Evolutionary conservation across 2,797 vertebrate species (phyloP).

Genomic region (Anniella stebbinsi): DNA sequence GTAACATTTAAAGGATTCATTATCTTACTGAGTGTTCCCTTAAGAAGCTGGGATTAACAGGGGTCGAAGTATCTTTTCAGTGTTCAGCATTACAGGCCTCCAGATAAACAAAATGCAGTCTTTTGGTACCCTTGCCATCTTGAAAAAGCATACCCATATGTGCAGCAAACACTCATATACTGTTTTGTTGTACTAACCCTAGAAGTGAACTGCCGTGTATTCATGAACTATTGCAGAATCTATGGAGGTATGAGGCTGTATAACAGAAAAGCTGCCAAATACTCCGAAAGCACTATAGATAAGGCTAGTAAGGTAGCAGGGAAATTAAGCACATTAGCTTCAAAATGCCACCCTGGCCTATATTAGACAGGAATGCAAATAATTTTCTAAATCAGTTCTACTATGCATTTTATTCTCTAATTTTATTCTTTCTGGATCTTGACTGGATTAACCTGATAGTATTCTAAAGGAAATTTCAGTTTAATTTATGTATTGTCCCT

Average conservation of each 20-base stretch:
- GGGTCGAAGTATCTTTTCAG: conserved; percentile 74
- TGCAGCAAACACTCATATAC: not conserved
- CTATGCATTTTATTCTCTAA: accelerated
- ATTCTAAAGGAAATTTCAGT: conserved; percentile 23
- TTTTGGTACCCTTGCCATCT: not conserved
- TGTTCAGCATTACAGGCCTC: conserved; percentile 49
- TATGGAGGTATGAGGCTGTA: not conserved
- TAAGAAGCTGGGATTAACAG: conserved; percentile 90
- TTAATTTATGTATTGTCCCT: accelerated
- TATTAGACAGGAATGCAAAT: not conserved
- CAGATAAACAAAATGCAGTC: conserved; percentile 53
- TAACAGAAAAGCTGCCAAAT: conserved; percentile 46
- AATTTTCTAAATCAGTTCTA: not conserved
- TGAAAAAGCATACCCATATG: conserved; percentile 1
- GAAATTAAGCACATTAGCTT: not conserved
- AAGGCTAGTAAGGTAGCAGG: conserved; percentile 23
- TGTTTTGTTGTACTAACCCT: not conserved
- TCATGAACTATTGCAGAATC: conserved; percentile 49
- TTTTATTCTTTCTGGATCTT: not conserved
- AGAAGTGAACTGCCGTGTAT: not conserved
- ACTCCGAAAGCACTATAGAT: not conserved
- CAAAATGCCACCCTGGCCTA: not conserved
- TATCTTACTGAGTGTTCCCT: conserved; percentile 92
- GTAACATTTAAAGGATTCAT: conserved; percentile 96
- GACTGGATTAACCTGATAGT: not conserved